Base-by-base conservation (phyloP, 2,888 invertebrate genomes). In the Tetranychus piercei region DNA sequence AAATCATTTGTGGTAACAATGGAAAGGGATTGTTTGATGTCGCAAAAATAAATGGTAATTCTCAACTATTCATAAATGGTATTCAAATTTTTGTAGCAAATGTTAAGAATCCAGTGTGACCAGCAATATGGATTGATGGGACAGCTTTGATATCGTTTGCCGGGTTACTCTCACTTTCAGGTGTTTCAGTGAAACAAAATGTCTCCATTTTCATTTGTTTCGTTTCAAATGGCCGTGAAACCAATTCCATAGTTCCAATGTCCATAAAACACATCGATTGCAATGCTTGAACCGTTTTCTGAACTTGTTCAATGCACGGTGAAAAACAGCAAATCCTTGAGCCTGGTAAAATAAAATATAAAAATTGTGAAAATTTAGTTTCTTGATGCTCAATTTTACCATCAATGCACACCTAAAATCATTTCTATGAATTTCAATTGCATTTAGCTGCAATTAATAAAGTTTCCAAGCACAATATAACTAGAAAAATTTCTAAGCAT, bases 301-400 rank as follows among this genome's bases (percentile, higher is more conserved):
- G 95, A 0, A 96, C 95, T 86, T 99, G 99, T 83, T 99, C 99
- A 78, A 99, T 95, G 83, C 99, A 99, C 0, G 99, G 99, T 0
- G 97, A 97, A 84, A 99, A 99, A 0, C 94, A 94, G 82, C 96
- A 95, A 78, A 99, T 87, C 79, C 95, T n/a, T 67, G 64, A n/a
- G 11, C 73, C 73, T 73, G 22, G 20, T 8, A 43, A 69, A 23
- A 69, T 69, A 8, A 69, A 23, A 18, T 22, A 7, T 9, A 7
- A 69, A 15, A 9, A 34, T 18, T 0, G 69, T 67, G 34, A 34
- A 34, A 34, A 34, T 5, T 34, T 34, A 34, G 34, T 34, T 34
- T n/a, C 1, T 23, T 15, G 15, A 70, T 8, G 8, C 34, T 70
- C 34, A 23, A 70, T 22, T 70, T 23, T 11, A 20, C 6, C 20